phyloP scores from a whole-genome alignment of 2,888 invertebrate species.

The Trissolcus japonicus region DNA sequence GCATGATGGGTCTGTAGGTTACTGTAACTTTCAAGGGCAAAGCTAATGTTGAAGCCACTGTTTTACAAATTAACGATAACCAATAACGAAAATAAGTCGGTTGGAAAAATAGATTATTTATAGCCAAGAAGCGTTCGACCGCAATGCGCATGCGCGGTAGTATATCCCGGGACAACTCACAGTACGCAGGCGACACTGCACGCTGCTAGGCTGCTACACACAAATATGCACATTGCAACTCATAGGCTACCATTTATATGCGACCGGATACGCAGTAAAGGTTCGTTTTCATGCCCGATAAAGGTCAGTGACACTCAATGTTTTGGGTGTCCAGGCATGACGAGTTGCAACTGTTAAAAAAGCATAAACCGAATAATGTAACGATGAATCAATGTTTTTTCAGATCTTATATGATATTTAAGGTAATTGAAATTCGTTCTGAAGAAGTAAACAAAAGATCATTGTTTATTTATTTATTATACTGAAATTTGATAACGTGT shows the following conservation, averaged over 20 bases:
- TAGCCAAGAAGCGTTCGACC: slow-evolving; percentile 8
- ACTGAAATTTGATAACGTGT: neutral
- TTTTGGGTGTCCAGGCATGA: too few relatives aligned
- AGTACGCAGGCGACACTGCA: slow-evolving; percentile 3
- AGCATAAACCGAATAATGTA: neutral
- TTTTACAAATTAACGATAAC: slow-evolving; percentile 6
- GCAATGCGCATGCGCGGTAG: slow-evolving; percentile 30
- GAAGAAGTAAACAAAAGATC: neutral
- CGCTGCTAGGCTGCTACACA: neutral
- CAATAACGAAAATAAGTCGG: slow-evolving; percentile 16
- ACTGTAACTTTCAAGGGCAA: neutral
- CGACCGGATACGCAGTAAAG: neutral
- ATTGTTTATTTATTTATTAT: neutral
- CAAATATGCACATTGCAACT: slow-evolving; percentile 5
- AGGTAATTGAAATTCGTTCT: neutral
- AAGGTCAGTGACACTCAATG: too few relatives aligned
- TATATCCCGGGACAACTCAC: neutral
- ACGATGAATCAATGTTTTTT: neutral
- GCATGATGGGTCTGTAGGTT: neutral
- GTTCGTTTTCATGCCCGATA: neutral
- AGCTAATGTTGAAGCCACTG: neutral
- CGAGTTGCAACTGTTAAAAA: neutral
- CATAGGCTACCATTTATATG: neutral
- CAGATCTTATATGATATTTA: neutral
- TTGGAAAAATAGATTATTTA: slow-evolving; percentile 43